Evolutionary conservation across 1,140 invertebrate species (phyloP), one percentile per base, ranked within the genome.

Genomic region (Mercenaria mercenaria): DNA sequence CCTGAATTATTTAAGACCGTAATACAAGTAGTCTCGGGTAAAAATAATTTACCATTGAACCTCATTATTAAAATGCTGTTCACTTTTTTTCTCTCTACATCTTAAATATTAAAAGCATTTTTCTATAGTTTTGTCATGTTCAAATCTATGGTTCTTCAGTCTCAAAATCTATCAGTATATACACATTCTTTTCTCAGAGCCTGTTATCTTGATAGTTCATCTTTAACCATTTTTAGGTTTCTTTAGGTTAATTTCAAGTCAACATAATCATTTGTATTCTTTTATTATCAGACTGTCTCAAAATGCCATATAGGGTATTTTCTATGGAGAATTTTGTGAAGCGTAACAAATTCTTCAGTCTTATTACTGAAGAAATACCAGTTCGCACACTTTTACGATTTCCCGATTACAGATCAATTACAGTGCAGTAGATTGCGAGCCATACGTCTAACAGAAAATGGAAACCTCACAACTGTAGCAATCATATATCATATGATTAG

Each of bases 401-500:
- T 84, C 81, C 39, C 11, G 81, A 84, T 84, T 84, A 84, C 26
- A 29, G 81, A 47, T 84, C 81, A 84, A 84, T 84, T 61, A 69
- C 29, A 32, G 8, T 43, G n/a, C n/a, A 34, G 64, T 47, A 69
- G 81, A 84, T 84, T 43, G 56, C 26, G 37, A 39, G 10, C 76
- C 41, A 67, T 84, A 72, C 56, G n/a, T 72, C 64, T 84, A 50
- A 29, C 37, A 39, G 47, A 41, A 59, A 56, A 52, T 61, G 69
- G 83, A 87, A 87, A 39, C 67, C 84, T 56, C 23, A 34, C 84
- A 87, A 77, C 43, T n/a, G 43, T 34, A 41, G 4, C 69, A 87
- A 77, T 85, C 64, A 87, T 87, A 87, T 61, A 87, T 87, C 84
- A 87, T 77, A 74, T 87, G 84, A 87, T 87, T 88, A 88, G 43